Percentiles rank a stretch among this genome's conserved stretches.
phyloP scores from a whole-genome alignment of 2,113 vertebrate species.

The Dicrurus megarhynchus region DNA sequence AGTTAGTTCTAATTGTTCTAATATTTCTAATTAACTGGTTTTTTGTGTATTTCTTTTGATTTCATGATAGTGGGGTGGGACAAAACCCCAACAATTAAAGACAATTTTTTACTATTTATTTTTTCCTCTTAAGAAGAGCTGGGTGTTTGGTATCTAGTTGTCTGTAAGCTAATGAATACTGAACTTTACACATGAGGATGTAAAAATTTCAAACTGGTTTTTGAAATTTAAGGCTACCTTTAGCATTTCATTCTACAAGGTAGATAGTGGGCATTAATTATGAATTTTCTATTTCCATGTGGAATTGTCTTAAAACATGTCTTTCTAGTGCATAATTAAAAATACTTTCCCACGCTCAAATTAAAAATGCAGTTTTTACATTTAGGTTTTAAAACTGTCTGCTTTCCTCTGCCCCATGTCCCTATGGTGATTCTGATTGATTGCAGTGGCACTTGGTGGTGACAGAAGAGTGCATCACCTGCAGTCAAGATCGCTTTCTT shows the following conservation, averaged over 20 bases:
- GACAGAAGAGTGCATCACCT: background rate
- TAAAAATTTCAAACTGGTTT: background rate
- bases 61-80: background rate
- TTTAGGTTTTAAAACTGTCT: background rate
- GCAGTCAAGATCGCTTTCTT: background rate
- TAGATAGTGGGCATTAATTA: background rate
- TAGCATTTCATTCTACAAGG: background rate
- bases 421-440: background rate
- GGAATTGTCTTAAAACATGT: background rate
- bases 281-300: background rate
- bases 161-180: background rate
- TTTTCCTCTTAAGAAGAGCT: background rate
- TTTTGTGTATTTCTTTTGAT: background rate
- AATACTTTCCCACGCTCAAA: background rate
- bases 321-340: background rate
- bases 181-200: background rate
- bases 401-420: background rate
- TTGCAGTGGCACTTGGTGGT: background rate
- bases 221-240: background rate
- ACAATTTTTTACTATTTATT: background rate
- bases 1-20: background rate
- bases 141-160: background rate
- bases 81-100: background rate
- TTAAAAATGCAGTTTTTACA: background rate
- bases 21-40: no score